Evolutionary conservation across 2,113 vertebrate species (phyloP).

Genomic region (Coptodon bakossiorum): DNA sequence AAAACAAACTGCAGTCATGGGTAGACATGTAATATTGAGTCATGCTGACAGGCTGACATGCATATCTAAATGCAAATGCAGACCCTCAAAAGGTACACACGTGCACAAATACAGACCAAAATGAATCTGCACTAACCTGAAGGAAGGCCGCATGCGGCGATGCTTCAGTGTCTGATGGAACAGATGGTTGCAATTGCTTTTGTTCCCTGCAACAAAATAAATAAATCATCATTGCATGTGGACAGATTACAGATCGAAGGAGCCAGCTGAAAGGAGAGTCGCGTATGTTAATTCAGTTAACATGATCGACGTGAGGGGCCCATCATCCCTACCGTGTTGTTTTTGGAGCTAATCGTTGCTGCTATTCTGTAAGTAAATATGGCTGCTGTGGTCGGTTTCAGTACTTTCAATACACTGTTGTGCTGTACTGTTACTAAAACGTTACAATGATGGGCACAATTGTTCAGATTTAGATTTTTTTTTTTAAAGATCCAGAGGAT

Average conservation of each 20-base stretch:
- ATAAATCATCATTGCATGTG: slow-evolving; percentile 49
- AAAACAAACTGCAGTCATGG: neutral
- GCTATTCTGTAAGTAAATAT: slow-evolving; percentile 73
- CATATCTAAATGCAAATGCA: neutral
- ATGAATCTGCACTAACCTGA: neutral
- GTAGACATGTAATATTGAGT: neutral
- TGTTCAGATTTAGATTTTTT: neutral
- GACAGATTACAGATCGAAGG: slow-evolving; percentile 14
- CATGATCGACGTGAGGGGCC: slow-evolving; percentile 5
- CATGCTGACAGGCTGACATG: neutral
- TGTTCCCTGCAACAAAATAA: slow-evolving; percentile 20
- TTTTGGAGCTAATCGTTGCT: slow-evolving; percentile 60
- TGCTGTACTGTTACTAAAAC: neutral
- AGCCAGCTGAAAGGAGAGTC: neutral
- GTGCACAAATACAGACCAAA: neutral
- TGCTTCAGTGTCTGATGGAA: slow-evolving; percentile 11
- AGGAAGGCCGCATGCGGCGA: neutral
- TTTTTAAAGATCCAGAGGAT: neutral
- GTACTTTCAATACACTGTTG: neutral
- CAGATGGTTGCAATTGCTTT: slow-evolving; percentile 29
- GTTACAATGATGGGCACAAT: neutral
- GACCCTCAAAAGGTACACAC: neutral
- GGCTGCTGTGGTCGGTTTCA: neutral
- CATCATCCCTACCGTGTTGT: slow-evolving; percentile 27
- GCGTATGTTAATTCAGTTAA: slow-evolving; percentile 33